Evolutionary conservation across 2,888 invertebrate genomes (phyloP).

Genomic region (Eubasilissa splendida): DNA sequence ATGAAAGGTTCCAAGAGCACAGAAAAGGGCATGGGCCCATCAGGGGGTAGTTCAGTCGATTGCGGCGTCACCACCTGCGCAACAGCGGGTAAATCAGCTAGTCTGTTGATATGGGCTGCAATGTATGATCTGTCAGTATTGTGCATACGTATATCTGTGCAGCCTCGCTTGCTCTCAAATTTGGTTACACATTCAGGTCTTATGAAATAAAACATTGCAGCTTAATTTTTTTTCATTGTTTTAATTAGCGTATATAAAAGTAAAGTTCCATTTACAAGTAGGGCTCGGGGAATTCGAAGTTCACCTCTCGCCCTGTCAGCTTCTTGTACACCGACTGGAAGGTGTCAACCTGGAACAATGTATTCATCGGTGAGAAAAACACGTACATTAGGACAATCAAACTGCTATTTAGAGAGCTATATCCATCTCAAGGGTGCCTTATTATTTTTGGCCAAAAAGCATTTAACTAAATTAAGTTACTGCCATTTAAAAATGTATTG

Average conservation of each 20-base stretch:
- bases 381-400: neutral
- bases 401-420: neutral
- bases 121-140: too few relatives aligned
- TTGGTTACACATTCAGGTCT: too few relatives aligned
- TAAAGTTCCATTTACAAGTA: slow-evolving; percentile 80
- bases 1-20: too few relatives aligned
- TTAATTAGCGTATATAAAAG: slow-evolving; percentile 55
- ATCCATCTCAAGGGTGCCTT: neutral
- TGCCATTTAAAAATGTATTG: too few relatives aligned
- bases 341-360: slow-evolving; percentile 87
- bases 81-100: too few relatives aligned
- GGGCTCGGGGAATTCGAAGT: slow-evolving; percentile 99
- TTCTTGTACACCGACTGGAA: slow-evolving; percentile 99
- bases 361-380: neutral
- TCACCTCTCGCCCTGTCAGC: slow-evolving; percentile 98
- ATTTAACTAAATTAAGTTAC: too few relatives aligned
- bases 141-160: too few relatives aligned
- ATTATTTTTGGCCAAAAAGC: slow-evolving; percentile 50
- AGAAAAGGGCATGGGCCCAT: too few relatives aligned
- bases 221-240: slow-evolving; percentile 48
- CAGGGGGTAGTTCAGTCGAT: too few relatives aligned
- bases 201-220: neutral
- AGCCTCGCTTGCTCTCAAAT: too few relatives aligned
- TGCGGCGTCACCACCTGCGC: too few relatives aligned
- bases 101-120: too few relatives aligned